Conservation (phyloP, 53 echinoderm and acorn worm species). For the Temnopleurus reevesii region DNA sequence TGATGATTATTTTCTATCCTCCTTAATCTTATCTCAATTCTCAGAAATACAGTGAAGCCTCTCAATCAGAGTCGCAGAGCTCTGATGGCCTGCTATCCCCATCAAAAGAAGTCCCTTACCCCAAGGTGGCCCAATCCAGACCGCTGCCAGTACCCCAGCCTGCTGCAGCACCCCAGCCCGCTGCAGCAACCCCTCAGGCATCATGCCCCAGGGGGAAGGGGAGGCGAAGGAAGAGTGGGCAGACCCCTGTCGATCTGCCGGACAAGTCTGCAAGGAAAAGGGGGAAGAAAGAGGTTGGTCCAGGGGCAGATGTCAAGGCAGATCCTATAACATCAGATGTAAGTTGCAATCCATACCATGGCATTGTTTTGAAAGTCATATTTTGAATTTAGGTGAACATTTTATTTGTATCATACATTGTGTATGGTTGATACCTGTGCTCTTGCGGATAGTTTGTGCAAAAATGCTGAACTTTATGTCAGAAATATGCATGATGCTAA, state of each 20-base stretch:
- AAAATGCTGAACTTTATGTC: no score
- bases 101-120: background rate
- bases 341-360: background rate
- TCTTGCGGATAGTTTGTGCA: background rate
- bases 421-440: no score
- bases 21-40: background rate
- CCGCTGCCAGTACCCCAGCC: background rate
- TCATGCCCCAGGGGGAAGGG: background rate
- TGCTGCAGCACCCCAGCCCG: background rate
- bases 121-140: constrained; percentile 43
- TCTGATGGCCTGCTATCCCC: background rate
- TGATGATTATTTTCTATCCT: background rate
- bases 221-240: background rate
- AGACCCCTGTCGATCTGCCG: background rate
- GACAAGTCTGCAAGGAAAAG: background rate
- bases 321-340: constrained; percentile 58
- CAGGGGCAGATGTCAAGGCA: background rate
- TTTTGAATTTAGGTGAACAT: no score
- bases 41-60: constrained; percentile 43
- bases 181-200: background rate
- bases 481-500: no score
- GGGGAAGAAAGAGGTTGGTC: background rate
- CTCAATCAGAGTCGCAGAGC: constrained; percentile 21
- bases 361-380: no score
- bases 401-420: no score